Evolutionary conservation across 2,113 vertebrate genomes (phyloP), one percentile per base, ranked within the genome.

Genomic region (Tyto alba): DNA sequence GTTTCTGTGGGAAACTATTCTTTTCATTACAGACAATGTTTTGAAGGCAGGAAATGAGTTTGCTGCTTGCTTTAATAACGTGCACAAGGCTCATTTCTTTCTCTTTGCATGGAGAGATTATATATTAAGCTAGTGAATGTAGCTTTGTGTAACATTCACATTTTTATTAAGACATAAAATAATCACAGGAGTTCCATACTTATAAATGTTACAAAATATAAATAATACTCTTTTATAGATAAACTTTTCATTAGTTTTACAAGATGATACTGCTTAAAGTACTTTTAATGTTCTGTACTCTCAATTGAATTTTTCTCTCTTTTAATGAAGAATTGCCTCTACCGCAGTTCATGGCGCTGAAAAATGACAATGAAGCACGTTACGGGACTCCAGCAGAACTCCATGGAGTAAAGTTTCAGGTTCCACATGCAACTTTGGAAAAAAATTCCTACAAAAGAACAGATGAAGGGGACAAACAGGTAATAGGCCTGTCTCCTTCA

Each of bases 301-400:
- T 97, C 89, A 97, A 66, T 30, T 93, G 67, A 96, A 66, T 87
- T 95, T 98, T 96, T 94, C 67, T 96, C 94, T 98, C 56, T 97
- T 78, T 80, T 95, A 81, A 94, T 97, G 88, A 96, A 99, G 99
- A 99, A 96, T 97, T 99, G 96, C 99, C 99, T 92, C 98, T 99
- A 74, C 99, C 99, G 62, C 98, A 98, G 73, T 99, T 99, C 97
- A 89, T 97, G 82, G 98, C 98, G 23, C 95, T 99, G 95, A 99
- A 98, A 97, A 98, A 91, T 74, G 99, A 99, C 64, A 90, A 95
- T 66, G 99, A 99, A 89, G 90, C 96, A 34, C 97, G 98, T 86
- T 98, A 98, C 41, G 89, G 98, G n/a, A 96, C 98, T 91, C 85
- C 93, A 62, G 83, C 98, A 48, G 98, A 99, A 45, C 93, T 91